Conservation (phyloP, 2,113 vertebrate species). For the Epinephelus cyanopodus region DNA sequence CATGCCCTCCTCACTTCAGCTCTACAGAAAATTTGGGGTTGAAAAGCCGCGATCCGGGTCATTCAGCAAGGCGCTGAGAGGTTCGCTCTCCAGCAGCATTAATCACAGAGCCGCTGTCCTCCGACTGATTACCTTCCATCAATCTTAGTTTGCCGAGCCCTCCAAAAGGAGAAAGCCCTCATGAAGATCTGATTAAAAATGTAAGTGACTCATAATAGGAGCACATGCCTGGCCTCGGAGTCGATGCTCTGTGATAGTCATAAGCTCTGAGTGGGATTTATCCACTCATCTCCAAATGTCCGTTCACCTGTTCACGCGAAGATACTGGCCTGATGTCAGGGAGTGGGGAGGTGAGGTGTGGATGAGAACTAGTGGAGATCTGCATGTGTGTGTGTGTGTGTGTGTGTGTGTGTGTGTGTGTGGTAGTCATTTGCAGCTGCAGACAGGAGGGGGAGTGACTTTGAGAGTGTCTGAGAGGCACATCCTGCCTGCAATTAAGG, state of each 20-base stretch:
- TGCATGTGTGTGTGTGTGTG: slow-evolving; percentile 18
- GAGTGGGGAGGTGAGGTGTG: slow-evolving; percentile 48
- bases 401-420: slow-evolving; percentile 33
- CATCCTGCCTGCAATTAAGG: slow-evolving; percentile 89
- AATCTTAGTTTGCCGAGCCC: slow-evolving; percentile 75
- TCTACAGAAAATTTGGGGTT: slow-evolving; percentile 9
- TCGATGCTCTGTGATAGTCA: slow-evolving; percentile 42
- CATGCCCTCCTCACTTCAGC: slow-evolving; percentile 8
- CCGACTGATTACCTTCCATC: slow-evolving; percentile 79
- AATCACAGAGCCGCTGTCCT: slow-evolving; percentile 77
- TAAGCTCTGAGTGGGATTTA: slow-evolving; percentile 53
- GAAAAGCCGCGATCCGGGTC: slow-evolving; percentile 36
- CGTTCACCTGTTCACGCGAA: slow-evolving; percentile 44
- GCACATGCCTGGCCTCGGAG: slow-evolving; percentile 63
- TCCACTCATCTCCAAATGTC: slow-evolving; percentile 64
- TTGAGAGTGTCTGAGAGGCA: slow-evolving; percentile 77
- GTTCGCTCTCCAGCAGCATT: slow-evolving; percentile 61
- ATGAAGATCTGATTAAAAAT: slow-evolving; percentile 83
- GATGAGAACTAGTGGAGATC: slow-evolving; percentile 14
- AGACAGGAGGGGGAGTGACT: slow-evolving; percentile 69
- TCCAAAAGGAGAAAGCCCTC: slow-evolving; percentile 73
- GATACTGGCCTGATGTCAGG: slow-evolving; percentile 26
- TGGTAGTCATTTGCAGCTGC: slow-evolving; percentile 67
- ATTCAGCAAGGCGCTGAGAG: slow-evolving; percentile 50
- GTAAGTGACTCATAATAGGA: slow-evolving; percentile 80